Conservation (phyloP, 2,888 invertebrate genomes). For the Acrocyrtus sp. region DNA sequence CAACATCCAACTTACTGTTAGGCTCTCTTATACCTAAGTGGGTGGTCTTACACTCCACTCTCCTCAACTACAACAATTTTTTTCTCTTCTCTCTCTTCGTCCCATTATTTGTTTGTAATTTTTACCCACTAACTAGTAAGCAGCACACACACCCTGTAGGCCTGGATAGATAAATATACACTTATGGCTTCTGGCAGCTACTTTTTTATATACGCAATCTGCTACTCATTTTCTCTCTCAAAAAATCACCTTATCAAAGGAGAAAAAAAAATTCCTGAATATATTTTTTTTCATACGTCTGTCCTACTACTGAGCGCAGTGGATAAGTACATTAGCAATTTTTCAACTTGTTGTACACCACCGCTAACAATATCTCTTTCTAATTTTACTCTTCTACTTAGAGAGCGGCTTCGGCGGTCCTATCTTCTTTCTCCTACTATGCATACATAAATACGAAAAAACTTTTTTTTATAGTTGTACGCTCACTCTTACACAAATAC, state of each 20-base stretch:
- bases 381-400: conserved; percentile 46
- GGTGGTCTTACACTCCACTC: conserved; percentile 25
- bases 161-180: background rate
- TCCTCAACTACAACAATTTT: background rate
- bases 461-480: conserved; percentile 27
- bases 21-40: conserved; percentile 6
- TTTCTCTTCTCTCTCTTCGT: conserved; percentile 20
- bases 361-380: conserved; percentile 42
- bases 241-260: background rate
- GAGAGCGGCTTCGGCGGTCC: conserved; percentile 10
- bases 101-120: conserved; percentile 32
- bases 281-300: no score
- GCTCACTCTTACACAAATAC: background rate
- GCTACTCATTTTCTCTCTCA: background rate
- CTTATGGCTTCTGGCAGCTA: background rate
- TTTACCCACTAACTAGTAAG: conserved; percentile 25
- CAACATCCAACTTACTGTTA: background rate
- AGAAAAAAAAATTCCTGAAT: no score
- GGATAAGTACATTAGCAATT: conserved; percentile 35
- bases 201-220: background rate
- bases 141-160: conserved; percentile 33
- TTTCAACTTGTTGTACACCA: conserved; percentile 37
- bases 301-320: background rate
- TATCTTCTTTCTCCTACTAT: conserved; percentile 29
- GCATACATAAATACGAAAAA: no score